These are phyloP conservation scores for Ctenopoma multispine DNA, from an alignment of 2,797 vertebrate species.

Conservation along the genomic window DNA sequence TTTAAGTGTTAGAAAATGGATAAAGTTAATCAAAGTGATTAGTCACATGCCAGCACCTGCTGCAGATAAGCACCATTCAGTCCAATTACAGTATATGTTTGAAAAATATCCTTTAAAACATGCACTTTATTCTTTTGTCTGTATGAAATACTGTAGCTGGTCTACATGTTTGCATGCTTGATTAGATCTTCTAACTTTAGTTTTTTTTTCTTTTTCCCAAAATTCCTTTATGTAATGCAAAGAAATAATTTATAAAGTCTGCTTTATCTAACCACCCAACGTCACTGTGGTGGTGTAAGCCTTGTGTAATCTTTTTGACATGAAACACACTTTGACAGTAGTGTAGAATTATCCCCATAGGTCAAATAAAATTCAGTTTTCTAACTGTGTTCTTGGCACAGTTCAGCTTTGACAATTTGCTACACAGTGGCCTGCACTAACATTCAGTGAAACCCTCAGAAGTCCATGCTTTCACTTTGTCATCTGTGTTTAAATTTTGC, in stretches of 20 bases:
- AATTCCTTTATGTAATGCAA: not conserved
- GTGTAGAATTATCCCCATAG: conserved; percentile 8
- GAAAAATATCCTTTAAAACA: not conserved
- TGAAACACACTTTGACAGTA: conserved; percentile 19
- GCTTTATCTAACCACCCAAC: conserved; percentile 1
- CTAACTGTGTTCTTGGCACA: conserved; percentile 6
- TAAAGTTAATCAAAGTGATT: not conserved
- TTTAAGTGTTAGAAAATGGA: not conserved
- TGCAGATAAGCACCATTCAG: conserved; percentile 2
- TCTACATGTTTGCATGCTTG: not conserved
- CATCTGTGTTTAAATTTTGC: conserved; percentile 14
- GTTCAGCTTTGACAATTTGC: conserved; percentile 27
- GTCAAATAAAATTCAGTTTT: conserved; percentile 42
- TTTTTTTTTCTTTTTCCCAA: conserved; percentile 13
- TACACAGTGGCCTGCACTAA: conserved; percentile 4
- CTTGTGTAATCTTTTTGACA: conserved; percentile 43
- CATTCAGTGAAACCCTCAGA: conserved; percentile 17
- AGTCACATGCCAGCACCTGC: not conserved
- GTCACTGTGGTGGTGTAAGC: conserved; percentile 21
- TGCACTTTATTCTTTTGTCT: not conserved
- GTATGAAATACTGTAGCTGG: not conserved
- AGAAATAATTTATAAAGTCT: not conserved
- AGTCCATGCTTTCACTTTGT: conserved; percentile 9
- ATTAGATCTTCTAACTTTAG: not conserved
- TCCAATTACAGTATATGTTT: conserved; percentile 18